A percentile compares a stretch with the other conserved stretches of the same genome.
Evolutionary conservation across 2,888 invertebrate species (phyloP).

Genomic region (Hydropsyche betteni): DNA sequence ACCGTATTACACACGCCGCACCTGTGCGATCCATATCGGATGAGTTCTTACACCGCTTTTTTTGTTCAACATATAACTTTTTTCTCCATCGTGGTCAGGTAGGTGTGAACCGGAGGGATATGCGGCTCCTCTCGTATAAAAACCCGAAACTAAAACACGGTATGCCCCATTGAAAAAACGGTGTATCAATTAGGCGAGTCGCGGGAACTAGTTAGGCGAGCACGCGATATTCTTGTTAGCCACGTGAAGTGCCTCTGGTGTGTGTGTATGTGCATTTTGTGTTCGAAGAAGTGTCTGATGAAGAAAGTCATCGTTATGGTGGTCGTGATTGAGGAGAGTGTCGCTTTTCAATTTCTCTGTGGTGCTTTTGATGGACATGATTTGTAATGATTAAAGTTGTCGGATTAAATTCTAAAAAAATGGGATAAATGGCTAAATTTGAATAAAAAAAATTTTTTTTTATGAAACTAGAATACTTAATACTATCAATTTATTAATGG

Average conservation of each 20-base stretch:
- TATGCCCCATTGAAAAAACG: not conserved
- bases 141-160: not conserved
- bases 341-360: too few relatives aligned
- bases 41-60: constrained; percentile 2
- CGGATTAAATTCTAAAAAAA: too few relatives aligned
- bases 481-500: too few relatives aligned
- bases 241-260: constrained; percentile 26
- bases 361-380: too few relatives aligned
- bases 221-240: constrained; percentile 45
- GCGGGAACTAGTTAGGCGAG: constrained; percentile 39
- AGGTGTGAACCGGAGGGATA: constrained; percentile 10
- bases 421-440: too few relatives aligned
- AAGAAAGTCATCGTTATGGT: too few relatives aligned
- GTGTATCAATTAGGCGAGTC: constrained; percentile 29
- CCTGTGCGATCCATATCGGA: constrained; percentile 12
- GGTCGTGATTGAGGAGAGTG: too few relatives aligned
- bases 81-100: not conserved
- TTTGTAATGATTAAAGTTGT: too few relatives aligned
- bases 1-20: not conserved
- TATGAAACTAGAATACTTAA: too few relatives aligned
- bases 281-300: too few relatives aligned
- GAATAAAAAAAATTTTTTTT: too few relatives aligned
- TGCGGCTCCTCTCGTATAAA: not conserved
- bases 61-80: not conserved
- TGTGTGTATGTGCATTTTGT: constrained; percentile 6